Base-by-base conservation (phyloP, 2,797 vertebrate genomes). In the Tamandua tetradactyla region DNA sequence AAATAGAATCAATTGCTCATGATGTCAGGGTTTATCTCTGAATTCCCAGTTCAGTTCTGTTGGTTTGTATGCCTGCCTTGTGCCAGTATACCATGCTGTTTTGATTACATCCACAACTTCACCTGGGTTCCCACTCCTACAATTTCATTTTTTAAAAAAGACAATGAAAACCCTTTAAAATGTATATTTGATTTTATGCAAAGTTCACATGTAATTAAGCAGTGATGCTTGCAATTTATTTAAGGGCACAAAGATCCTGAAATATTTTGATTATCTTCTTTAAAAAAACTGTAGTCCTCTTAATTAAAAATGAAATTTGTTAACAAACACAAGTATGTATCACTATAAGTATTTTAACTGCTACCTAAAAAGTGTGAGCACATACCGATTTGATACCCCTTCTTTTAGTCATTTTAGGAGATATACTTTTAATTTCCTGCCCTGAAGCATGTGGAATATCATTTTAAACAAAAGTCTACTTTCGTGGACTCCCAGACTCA, bases 271-370 rank as follows among this genome's bases (percentile, higher is more conserved):
- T 55, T 49, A 52, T 88, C 47, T 44, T 85, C 15, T 87, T 88
- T 87, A 81, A 52, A 84, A 81, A 62, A 40, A 3, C 10, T 37
- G 9, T 6, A 13, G 12, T 32, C n/a, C 8, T 72, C 12, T 72
- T 52, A 64, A 92, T 44, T 66, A 79, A 87, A 93, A 91, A 66
- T 30, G 49, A 95, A 89, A 82, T 17, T 82, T 85, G 52, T 15
- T 75, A 93, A 59, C 27, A 86, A 55, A 40, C 47, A 37, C 27
- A 61, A 69, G 5, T 25, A 11, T 17, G 10, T 25, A 6, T 37
- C 69, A 32, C 49, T 18, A n/a, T 49, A 85, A 81, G 27, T 44
- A 37, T 71, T 47, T 27, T 35, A n/a, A 78, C 17, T 27, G 15
- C 20, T 87, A 52, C 52, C 4, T 22, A 69, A 55, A 62, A 79